These are phyloP conservation scores for Thereva nobilitata DNA, from an alignment of 2,888 invertebrate genomes.

Conservation along the genomic window DNA sequence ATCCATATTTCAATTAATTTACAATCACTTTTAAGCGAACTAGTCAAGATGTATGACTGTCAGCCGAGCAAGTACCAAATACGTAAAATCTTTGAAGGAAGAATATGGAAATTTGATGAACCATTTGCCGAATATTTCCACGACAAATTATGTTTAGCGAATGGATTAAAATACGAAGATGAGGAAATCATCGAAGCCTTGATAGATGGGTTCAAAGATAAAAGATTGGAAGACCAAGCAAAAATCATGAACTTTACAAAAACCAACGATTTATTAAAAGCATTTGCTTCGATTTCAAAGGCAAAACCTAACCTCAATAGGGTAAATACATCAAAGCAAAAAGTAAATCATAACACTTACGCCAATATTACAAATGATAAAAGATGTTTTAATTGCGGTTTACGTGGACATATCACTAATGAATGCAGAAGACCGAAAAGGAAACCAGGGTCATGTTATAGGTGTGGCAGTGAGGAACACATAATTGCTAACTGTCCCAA, in stretches of 20 bases:
- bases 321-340: too few relatives aligned
- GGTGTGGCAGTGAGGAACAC: not conserved
- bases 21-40: too few relatives aligned
- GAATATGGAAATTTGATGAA: too few relatives aligned
- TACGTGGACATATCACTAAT: not conserved
- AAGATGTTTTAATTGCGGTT: not conserved
- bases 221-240: not conserved
- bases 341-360: too few relatives aligned
- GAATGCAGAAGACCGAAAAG: not conserved
- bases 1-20: too few relatives aligned
- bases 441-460: not conserved
- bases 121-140: not conserved
- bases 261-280: not conserved
- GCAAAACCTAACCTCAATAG: too few relatives aligned
- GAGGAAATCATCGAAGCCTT: not conserved
- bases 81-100: too few relatives aligned
- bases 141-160: conserved; percentile 1
- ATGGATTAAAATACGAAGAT: not conserved
- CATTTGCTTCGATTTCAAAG: not conserved
- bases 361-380: too few relatives aligned
- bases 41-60: too few relatives aligned
- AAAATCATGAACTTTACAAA: not conserved
- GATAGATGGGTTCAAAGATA: not conserved
- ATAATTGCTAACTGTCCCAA: not conserved
- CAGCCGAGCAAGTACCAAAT: too few relatives aligned